Evolutionary conservation across 2,113 vertebrate genomes (phyloP).

Genomic region (Phrynosoma blainvillii): DNA sequence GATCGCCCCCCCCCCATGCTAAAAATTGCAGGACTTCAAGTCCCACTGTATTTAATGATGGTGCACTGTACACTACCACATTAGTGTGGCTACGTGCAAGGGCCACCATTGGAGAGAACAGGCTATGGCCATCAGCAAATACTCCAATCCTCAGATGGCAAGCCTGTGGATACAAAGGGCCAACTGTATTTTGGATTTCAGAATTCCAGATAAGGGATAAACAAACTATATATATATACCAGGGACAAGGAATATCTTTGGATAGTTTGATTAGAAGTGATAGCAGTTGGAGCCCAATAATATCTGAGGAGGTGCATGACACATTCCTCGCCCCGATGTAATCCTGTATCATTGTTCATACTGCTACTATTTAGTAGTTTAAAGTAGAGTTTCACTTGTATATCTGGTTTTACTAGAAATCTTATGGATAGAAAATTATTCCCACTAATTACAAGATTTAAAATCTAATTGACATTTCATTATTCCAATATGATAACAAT

Average conservation of each 20-base stretch:
- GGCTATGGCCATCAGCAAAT: too few relatives aligned
- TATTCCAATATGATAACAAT: conserved; percentile 36
- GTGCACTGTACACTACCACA: too few relatives aligned
- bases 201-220: too few relatives aligned
- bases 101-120: too few relatives aligned
- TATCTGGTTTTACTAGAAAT: conserved; percentile 1
- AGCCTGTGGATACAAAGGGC: too few relatives aligned
- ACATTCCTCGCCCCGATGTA: not conserved
- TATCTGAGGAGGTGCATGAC: not conserved
- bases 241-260: not conserved
- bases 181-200: too few relatives aligned
- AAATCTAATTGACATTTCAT: conserved; percentile 31
- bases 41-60: too few relatives aligned
- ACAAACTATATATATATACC: too few relatives aligned
- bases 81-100: too few relatives aligned
- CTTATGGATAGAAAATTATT: conserved; percentile 22
- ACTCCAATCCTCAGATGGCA: too few relatives aligned
- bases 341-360: conserved; percentile 3
- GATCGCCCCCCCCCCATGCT: too few relatives aligned
- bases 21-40: too few relatives aligned
- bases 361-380: not conserved
- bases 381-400: not conserved
- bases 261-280: not conserved
- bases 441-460: conserved; percentile 24
- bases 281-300: not conserved